Percentiles rank a stretch among this genome's conserved stretches.
Evolutionary conservation across 2,888 invertebrate species (phyloP).

Genomic region (Drosophila hamatofila): DNA sequence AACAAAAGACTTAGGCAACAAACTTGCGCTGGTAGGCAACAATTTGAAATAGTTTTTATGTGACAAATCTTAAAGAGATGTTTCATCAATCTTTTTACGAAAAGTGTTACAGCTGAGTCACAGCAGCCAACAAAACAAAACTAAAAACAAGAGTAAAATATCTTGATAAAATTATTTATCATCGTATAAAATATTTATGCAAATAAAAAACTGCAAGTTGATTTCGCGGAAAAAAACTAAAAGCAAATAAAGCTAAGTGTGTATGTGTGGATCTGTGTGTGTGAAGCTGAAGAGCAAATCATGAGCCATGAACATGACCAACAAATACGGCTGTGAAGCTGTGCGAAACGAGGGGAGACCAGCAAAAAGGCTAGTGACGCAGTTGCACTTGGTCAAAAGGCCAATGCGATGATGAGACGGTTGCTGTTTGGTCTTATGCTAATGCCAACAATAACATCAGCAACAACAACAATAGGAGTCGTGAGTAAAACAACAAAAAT

Average conservation of each 20-base stretch:
- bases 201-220: constrained; percentile 66
- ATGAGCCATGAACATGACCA: constrained; percentile 63
- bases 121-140: constrained; percentile 15
- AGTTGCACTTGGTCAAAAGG: constrained; percentile 66
- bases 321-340: constrained; percentile 14
- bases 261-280: constrained; percentile 23
- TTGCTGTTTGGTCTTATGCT: constrained; percentile 63
- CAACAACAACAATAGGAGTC: constrained; percentile 44
- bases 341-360: constrained; percentile 18
- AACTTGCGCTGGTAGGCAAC: constrained; percentile 53
- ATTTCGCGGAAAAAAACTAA: constrained; percentile 57
- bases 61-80: constrained; percentile 37
- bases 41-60: background rate
- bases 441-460: constrained; percentile 42
- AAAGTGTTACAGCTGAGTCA: constrained; percentile 59
- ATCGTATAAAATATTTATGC: constrained; percentile 52
- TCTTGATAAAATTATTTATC: constrained; percentile 20
- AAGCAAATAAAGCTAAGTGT: background rate
- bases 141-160: constrained; percentile 16
- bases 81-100: constrained; percentile 18
- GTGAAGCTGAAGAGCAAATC: constrained; percentile 59
- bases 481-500: constrained; percentile 65
- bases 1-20: constrained; percentile 67
- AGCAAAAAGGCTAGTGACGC: constrained; percentile 61
- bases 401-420: constrained; percentile 46